These are phyloP conservation scores for Marasmarcha lunaedactyla DNA, from an alignment of 2,888 invertebrate species.

Conservation along the genomic window DNA sequence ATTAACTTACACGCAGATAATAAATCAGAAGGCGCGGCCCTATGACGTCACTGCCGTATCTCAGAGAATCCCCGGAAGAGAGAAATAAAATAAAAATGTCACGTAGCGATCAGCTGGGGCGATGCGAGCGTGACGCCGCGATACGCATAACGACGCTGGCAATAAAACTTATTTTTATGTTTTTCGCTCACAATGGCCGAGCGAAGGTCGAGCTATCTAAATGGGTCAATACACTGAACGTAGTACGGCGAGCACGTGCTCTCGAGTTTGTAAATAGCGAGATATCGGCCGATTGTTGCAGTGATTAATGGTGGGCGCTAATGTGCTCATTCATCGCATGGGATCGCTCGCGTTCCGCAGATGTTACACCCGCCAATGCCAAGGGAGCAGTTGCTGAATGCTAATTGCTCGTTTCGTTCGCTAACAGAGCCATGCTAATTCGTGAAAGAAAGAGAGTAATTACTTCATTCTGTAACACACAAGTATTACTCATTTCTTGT, in stretches of 20 bases:
- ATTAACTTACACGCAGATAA: constrained; percentile 29
- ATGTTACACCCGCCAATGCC: constrained; percentile 63
- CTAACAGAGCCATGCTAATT: constrained; percentile 24
- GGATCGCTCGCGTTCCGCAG: constrained; percentile 46
- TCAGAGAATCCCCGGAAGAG: constrained; percentile 68
- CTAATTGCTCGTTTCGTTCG: constrained; percentile 20
- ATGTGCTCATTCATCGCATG: constrained; percentile 65
- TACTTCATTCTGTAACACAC: neutral
- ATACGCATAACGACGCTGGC: constrained; percentile 68
- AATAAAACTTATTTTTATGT: constrained; percentile 72
- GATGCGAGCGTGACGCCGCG: constrained; percentile 51
- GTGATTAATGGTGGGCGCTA: constrained; percentile 67
- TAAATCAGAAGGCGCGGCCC: constrained; percentile 51
- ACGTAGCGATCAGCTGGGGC: constrained; percentile 69
- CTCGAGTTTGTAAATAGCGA: constrained; percentile 70
- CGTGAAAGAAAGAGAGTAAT: neutral
- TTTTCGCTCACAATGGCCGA: constrained; percentile 71
- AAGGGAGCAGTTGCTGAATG: constrained; percentile 54
- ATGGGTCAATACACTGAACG: constrained; percentile 70
- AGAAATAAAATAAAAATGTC: constrained; percentile 69
- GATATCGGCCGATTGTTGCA: constrained; percentile 71
- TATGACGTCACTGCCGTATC: constrained; percentile 66
- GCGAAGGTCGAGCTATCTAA: constrained; percentile 71
- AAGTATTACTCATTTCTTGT: neutral
- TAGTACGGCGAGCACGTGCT: constrained; percentile 66